phyloP scores from a whole-genome alignment of 2,888 invertebrate genomes.

The Philopedon plagiatum region DNA sequence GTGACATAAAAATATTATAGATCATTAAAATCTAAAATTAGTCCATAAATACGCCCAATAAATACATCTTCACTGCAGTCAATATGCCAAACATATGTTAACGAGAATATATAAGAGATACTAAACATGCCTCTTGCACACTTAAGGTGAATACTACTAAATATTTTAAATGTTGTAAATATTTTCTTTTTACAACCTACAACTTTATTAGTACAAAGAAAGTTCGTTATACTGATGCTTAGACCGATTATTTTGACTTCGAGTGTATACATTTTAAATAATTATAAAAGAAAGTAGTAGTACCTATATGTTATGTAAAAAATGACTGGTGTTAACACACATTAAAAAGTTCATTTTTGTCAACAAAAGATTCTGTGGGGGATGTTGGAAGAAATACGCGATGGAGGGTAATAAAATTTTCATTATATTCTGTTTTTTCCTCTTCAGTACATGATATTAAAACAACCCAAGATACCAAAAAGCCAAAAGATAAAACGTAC shows the following conservation, averaged over 20 bases:
- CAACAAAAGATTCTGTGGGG: too few relatives aligned
- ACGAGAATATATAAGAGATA: slow-evolving; percentile 16
- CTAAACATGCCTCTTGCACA: slow-evolving; percentile 29
- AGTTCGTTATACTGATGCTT: too few relatives aligned
- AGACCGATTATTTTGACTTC: slow-evolving; percentile 29
- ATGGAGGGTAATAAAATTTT: too few relatives aligned
- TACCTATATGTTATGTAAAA: neutral
- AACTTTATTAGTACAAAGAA: slow-evolving; percentile 16
- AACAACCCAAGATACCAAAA: too few relatives aligned
- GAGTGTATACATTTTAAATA: neutral
- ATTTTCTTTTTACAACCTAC: slow-evolving; percentile 12
- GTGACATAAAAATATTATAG: slow-evolving; percentile 39
- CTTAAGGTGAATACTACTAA: slow-evolving; percentile 35
- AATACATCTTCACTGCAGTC: slow-evolving; percentile 33
- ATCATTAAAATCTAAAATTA: slow-evolving; percentile 30
- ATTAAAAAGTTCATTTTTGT: too few relatives aligned
- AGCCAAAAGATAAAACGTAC: too few relatives aligned
- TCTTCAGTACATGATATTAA: too few relatives aligned
- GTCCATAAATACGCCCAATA: slow-evolving; percentile 32
- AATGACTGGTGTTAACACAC: neutral
- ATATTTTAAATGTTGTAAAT: slow-evolving; percentile 26
- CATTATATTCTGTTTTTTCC: too few relatives aligned
- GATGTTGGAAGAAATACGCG: too few relatives aligned
- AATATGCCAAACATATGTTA: slow-evolving; percentile 44
- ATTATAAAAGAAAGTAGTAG: neutral